Percentiles rank a stretch among this genome's conserved stretches.
Evolutionary conservation across 2,113 vertebrate genomes (phyloP).

Genomic region (Odontophorus gujanensis): DNA sequence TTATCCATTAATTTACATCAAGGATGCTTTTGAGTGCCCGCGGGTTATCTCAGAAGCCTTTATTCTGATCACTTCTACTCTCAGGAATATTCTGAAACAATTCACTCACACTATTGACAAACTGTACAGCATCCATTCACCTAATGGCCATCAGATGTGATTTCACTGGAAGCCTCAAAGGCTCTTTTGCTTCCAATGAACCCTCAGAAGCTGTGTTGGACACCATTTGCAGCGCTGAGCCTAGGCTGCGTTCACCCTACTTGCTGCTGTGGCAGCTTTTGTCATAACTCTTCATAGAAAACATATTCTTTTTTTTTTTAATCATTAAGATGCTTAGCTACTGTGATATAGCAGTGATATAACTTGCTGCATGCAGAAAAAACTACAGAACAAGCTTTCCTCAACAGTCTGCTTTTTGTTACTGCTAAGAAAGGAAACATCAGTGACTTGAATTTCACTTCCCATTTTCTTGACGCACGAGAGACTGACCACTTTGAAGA

Average conservation of each 20-base stretch:
- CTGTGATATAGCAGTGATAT: not conserved
- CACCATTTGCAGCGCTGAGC: rapidly evolving
- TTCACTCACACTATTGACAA: not conserved
- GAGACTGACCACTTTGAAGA: not conserved
- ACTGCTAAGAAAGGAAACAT: not conserved
- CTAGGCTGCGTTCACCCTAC: rapidly evolving
- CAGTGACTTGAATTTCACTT: not conserved
- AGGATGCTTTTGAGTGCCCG: not conserved
- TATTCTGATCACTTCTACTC: not conserved
- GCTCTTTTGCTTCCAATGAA: not conserved
- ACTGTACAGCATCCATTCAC: not conserved
- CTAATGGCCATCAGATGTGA: not conserved
- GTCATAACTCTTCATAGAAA: not conserved
- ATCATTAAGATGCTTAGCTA: not conserved
- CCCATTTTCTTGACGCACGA: not conserved
- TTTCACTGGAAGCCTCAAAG: not conserved
- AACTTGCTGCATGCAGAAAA: not conserved
- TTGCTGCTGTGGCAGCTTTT: not conserved
- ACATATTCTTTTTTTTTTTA: not conserved
- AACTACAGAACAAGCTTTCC: not conserved
- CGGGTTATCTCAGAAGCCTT: not conserved
- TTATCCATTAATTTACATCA: rapidly evolving
- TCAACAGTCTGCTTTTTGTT: not conserved
- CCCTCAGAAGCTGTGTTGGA: not conserved
- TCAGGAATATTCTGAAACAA: rapidly evolving